Evolutionary conservation across 2,888 invertebrate species (phyloP), one percentile per base, ranked within the genome.

Genomic region (Cabera pusaria): DNA sequence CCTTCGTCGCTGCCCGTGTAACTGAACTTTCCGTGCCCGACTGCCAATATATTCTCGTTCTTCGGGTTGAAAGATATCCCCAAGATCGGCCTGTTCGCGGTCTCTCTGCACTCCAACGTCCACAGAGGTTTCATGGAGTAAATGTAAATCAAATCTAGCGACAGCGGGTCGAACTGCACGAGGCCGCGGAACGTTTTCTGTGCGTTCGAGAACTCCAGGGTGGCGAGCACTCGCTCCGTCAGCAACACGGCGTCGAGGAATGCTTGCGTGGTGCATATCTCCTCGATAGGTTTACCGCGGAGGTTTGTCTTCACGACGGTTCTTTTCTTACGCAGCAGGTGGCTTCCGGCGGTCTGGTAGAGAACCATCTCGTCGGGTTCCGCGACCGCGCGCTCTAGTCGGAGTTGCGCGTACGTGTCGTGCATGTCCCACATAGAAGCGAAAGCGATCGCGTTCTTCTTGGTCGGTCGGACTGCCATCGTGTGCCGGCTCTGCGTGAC

Each of bases 351-450:
- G 3, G 82, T 72, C 52, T 83, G 83, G 44, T 85, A 85, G 59
- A 88, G 49, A 4, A 90, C 86, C 75, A 90, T 82, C 44, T 86
- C 83, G 22, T 90, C 90, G 5, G 81, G 75, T 24, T 76, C 70
- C 40, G 75, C 74, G n/a, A 58, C 56, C 1, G 56, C 50, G 22
- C 52, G 58, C 2, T 64, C 49, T 42, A 62, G 59, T n/a, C 83
- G 81, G 14, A 91, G 57, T 26, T 76, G 77, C 3, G 84, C 81
- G 52, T 92, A 94, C 0, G 93, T 93, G 60, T 95, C 95, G 56
- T 92, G 92, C 92, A 95, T 94, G 54, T 95, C 94, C 91, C 94
- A 96, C 60, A 92, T 88, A 0, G 94, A 94, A 0, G 94, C 95
- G 63, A 93, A 94, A 0, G 92, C 90, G 1, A 86, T 85, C 1